Conservation (phyloP, 2,113 vertebrate species). For the Chiloscyllium plagiosum region DNA sequence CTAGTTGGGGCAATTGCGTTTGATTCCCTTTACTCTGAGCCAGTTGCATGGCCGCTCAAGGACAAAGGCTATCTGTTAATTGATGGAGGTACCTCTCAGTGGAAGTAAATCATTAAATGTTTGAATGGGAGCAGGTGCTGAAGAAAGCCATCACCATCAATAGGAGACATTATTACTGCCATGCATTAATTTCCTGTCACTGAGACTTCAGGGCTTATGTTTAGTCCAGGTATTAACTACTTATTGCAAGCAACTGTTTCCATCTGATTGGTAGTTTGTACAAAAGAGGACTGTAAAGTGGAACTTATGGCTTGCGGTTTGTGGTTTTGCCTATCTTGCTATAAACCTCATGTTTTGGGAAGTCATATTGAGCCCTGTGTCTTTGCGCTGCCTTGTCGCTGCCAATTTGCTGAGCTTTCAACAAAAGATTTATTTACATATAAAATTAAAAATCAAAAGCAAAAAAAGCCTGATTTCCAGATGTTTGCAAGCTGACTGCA, state of each 20-base stretch:
- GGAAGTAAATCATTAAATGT: background rate
- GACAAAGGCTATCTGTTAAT: constrained; percentile 9
- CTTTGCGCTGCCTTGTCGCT: background rate
- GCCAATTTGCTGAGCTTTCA: background rate
- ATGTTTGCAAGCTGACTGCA: background rate
- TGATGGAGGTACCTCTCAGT: background rate
- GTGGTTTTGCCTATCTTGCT: background rate
- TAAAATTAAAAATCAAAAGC: background rate
- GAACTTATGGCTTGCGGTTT: background rate
- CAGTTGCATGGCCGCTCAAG: background rate
- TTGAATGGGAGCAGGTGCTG: background rate
- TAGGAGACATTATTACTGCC: background rate
- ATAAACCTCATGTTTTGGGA: background rate
- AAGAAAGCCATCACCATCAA: background rate
- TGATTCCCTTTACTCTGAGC: background rate
- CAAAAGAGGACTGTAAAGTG: background rate
- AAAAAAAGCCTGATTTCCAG: background rate
- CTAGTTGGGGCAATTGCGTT: background rate
- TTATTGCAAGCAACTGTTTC: background rate
- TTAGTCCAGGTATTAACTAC: background rate
- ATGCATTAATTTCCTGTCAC: background rate
- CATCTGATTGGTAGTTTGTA: background rate
- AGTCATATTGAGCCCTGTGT: background rate
- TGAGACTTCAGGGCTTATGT: background rate
- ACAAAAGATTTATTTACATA: background rate